Evolutionary conservation across 2,888 invertebrate species (phyloP), one percentile per base, ranked within the genome.

Genomic region (Lithosia quadra): DNA sequence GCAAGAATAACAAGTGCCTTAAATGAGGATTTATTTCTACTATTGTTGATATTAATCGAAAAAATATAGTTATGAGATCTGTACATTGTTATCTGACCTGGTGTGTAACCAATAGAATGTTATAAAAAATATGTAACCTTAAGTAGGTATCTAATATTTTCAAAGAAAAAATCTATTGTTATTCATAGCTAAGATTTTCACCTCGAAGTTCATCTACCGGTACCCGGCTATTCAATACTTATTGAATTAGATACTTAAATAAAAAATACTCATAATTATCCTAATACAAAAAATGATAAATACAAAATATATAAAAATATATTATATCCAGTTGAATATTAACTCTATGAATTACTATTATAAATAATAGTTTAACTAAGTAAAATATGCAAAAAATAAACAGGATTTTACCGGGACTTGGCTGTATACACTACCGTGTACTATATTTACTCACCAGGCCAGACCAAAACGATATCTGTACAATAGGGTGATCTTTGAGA

Each of bases 401-500:
- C 18, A 58, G 28, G 8, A 28, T 2, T 9, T 34, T 18, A 2
- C 13, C 7, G 11, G 11, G 10, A 63, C 49, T 62, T 62, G 28
- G n/a, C 49, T 24, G 49, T 15, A 49, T 28, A 24, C 62, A 55
- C 22, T 36, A 55, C 55, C 55, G 21, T 11, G 4, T 18, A 39
- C 36, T 49, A 13, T 22, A 8, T 21, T 43, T 0, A 3, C n/a
- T 68, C 56, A 57, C 66, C 71, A 76, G 57, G 73, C 65, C 69
- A 70, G 33, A 1, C 65, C 49, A 55, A 70, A 60, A 71, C 74
- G 79, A 79, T 81, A 79, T 81, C 79, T 71, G 64, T 78, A 81
- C 73, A 75, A n/a, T 79, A 70, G 85, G 84, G 84, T 84, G 84
- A 86, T 84, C 82, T 87, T 86, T 88, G 92, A 92, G 92, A 92